Evolutionary conservation across 2,888 invertebrate species (phyloP).

Genomic region (Troides oblongomaculatus): DNA sequence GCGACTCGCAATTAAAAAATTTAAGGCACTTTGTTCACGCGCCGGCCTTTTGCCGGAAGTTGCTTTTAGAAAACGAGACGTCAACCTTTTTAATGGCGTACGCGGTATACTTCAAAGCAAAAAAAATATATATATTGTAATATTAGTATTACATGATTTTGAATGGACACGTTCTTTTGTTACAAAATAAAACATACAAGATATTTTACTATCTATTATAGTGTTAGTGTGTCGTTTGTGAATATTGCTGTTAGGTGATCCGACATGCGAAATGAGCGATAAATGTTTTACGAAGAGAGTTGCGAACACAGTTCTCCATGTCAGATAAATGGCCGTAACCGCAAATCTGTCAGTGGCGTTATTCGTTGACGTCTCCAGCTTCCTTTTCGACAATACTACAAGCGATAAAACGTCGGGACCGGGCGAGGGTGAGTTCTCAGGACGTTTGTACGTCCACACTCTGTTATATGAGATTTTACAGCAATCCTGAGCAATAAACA

Average conservation of each 20-base stretch:
- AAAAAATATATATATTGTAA: conserved; percentile 4
- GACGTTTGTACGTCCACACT: conserved; percentile 46
- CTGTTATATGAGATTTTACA: conserved; percentile 1
- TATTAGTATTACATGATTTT: conserved; percentile 18
- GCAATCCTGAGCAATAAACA: neutral
- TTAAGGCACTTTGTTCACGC: conserved; percentile 74
- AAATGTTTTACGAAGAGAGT: conserved; percentile 44
- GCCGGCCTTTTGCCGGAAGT: conserved; percentile 52
- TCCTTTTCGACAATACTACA: conserved; percentile 51
- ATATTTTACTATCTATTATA: too few relatives aligned
- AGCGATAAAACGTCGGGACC: conserved; percentile 51
- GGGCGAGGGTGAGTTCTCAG: conserved; percentile 40
- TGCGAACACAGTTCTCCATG: conserved; percentile 55
- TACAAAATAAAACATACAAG: neutral
- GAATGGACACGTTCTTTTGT: neutral
- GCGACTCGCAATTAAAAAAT: conserved; percentile 76
- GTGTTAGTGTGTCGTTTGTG: neutral
- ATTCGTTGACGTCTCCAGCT: conserved; percentile 52
- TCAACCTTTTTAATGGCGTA: conserved; percentile 32
- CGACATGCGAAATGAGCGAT: conserved; percentile 2
- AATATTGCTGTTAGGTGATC: neutral
- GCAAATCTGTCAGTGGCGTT: conserved; percentile 60
- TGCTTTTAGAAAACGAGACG: conserved; percentile 47
- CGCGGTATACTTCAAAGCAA: conserved; percentile 26
- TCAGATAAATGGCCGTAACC: conserved; percentile 59